phyloP scores from a whole-genome alignment of 1,140 invertebrate species.

The Meloidogyne chitwoodi region DNA sequence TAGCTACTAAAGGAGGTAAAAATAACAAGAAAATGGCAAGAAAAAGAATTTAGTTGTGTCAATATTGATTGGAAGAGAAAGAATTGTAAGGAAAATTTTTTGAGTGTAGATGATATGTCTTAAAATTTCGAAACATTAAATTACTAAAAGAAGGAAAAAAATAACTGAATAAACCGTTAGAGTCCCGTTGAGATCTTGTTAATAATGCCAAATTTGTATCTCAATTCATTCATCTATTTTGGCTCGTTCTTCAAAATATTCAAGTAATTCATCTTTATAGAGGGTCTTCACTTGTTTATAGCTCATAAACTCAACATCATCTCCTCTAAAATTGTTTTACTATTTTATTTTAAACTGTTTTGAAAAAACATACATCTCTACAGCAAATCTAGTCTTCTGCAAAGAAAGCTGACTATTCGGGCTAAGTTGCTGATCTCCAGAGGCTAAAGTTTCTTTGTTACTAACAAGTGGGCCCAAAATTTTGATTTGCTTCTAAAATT shows the following conservation, averaged over 20 bases:
- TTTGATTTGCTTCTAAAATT: conserved; percentile 9
- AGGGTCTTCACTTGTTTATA: conserved; percentile 8
- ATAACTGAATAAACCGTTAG: too few species aligned
- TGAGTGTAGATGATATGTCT: too few species aligned
- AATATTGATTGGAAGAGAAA: too few species aligned
- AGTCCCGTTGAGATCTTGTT: background rate
- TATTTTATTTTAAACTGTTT: background rate
- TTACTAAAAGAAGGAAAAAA: too few species aligned
- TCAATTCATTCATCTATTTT: conserved; percentile 9
- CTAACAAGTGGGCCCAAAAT: conserved; percentile 9
- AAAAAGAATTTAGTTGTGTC: too few species aligned
- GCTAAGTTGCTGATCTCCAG: background rate
- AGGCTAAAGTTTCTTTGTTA: background rate
- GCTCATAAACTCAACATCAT: conserved; percentile 8
- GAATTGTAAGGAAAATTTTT: too few species aligned
- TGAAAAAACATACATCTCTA: background rate
- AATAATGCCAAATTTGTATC: too few species aligned
- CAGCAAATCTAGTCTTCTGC: conserved; percentile 16
- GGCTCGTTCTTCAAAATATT: conserved; percentile 20
- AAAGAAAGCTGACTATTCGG: background rate
- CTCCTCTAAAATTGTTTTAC: background rate
- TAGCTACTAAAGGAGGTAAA: too few species aligned
- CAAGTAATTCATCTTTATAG: conserved; percentile 10
- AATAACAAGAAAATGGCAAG: too few species aligned
- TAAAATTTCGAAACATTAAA: too few species aligned